Evolutionary conservation across 2,113 vertebrate genomes (phyloP), one percentile per base, ranked within the genome.

Genomic region (Microtus richardsoni): DNA sequence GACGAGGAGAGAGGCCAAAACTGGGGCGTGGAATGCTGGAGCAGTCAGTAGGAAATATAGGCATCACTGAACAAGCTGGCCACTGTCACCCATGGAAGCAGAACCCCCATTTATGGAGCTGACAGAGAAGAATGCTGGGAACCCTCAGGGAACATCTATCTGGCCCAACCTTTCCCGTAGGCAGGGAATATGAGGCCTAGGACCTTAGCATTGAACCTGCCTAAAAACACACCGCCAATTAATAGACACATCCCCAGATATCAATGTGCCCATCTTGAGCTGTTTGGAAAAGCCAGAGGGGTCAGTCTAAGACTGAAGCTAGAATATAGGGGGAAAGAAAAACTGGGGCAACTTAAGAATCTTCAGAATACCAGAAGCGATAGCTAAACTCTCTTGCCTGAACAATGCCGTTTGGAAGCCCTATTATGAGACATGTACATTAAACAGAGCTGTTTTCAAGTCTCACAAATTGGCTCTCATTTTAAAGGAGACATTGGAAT

Each of bases 241-340:
- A 39, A n/a, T 13, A 52, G 73, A 78, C 41, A 7, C 0, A 9
- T 74, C 47, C n/a, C 21, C 21, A 52, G 7, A 6, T 12, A 41
- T 54, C 33, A 14, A 39, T 11, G 3, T 11, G 44, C 39, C 41
- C 30, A 8, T 39, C 77, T 47, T 10, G 7, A n/a, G 68, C n/a
- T 47, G 0, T 26, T 14, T 7, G 11, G 58, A 17, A 13, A 19
- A n/a, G 13, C n/a, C 13, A 5, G 22, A 13, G 1, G 2, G 9
- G 88, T 24, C 21, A 19, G 52, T 19, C 10, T 85, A 47, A 12
- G 85, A 21, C 24, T 58, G 87, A 49, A 16, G 54, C 0, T 62
- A 22, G 62, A 85, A 58, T 64, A 22, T 24, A n/a, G 44, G 64
- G 80, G 62, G n/a, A 54, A 14, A 49, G 17, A 47, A 54, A 58